Percentiles rank a stretch among this genome's conserved stretches.
phyloP scores from a whole-genome alignment of 23 tunicate species.

The Trididemnum miniatum region DNA sequence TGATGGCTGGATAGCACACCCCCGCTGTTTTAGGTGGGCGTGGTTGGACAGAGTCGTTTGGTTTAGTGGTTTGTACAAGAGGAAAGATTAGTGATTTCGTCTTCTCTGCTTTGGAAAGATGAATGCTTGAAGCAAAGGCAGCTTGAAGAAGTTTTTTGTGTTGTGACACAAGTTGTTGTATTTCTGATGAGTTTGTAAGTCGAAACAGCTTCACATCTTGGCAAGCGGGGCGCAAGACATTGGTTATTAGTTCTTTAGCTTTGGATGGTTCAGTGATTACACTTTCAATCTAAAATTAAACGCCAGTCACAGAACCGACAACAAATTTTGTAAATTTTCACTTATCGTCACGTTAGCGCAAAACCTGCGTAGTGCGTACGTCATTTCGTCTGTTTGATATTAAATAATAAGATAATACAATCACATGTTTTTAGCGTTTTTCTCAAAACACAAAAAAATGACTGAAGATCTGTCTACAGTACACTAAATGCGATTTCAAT shows the following conservation, averaged over 20 bases:
- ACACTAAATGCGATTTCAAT: too few relatives aligned
- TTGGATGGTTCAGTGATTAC: not conserved
- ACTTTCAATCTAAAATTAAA: not conserved
- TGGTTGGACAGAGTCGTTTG: not conserved
- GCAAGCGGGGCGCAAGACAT: conserved; percentile 1
- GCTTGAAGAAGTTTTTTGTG: not conserved
- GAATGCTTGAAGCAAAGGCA: not conserved
- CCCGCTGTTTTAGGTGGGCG: conserved; percentile 30
- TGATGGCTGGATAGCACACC: conserved; percentile 52
- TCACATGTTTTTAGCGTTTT: too few relatives aligned
- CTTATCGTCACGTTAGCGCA: too few relatives aligned
- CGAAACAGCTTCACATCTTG: not conserved
- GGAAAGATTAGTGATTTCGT: not conserved
- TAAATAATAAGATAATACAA: too few relatives aligned
- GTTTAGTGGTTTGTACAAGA: not conserved
- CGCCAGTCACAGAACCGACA: too few relatives aligned
- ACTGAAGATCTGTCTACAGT: too few relatives aligned
- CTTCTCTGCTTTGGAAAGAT: not conserved
- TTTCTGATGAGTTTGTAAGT: not conserved
- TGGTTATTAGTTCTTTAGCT: not conserved
- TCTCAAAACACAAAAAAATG: too few relatives aligned
- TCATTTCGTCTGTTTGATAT: too few relatives aligned
- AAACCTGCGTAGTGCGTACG: too few relatives aligned
- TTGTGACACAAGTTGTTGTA: not conserved
- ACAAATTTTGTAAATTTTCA: too few relatives aligned